Base-by-base conservation (phyloP, 1,140 invertebrate species). In the Bombyx mandarina region DNA sequence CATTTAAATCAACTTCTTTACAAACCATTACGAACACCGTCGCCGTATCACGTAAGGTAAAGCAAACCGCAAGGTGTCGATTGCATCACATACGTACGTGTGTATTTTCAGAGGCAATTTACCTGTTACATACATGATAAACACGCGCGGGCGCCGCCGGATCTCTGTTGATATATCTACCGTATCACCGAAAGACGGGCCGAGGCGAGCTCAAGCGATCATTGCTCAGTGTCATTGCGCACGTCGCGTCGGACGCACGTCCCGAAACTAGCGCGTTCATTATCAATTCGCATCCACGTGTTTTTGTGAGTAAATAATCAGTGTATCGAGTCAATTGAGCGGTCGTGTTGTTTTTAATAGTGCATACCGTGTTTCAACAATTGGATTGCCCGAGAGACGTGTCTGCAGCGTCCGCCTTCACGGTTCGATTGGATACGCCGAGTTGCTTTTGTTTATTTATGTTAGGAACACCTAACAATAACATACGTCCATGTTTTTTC, bases 231-330 rank as follows among this genome's bases (percentile, higher is more conserved):
- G 69, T 77, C 70, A 77, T 51, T 71, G 50, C 45, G 54, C 60
- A 62, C 68, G 68, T 58, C 69, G 65, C 9, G 53, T 63, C 62
- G 71, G 43, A 26, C 65, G 67, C 67, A 69, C 75, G 76, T 64
- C 10, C 56, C 22, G 22, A 51, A 56, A 57, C 54, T 35, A 5
- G 26, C 57, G 54, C 61, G 66, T 61, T 49, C 61, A 52, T n/a
- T 35, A 52, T 57, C 49, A 56, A 52, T 53, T 35, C 59, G 18
- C 18, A 8, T 54, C 61, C 69, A 74, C 75, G 77, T 77, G 70
- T 63, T 66, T 65, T 70, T 77, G 75, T 77, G 69, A 67, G 75
- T 77, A 78, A 79, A 79, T 79, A 77, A 71, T 57, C 63, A 72
- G 57, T 54, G 58, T 49, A 63, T 65, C 67, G 57, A 64, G 64